Evolutionary conservation across 1,140 invertebrate species (phyloP).

Genomic region (Euwallacea fornicatus): DNA sequence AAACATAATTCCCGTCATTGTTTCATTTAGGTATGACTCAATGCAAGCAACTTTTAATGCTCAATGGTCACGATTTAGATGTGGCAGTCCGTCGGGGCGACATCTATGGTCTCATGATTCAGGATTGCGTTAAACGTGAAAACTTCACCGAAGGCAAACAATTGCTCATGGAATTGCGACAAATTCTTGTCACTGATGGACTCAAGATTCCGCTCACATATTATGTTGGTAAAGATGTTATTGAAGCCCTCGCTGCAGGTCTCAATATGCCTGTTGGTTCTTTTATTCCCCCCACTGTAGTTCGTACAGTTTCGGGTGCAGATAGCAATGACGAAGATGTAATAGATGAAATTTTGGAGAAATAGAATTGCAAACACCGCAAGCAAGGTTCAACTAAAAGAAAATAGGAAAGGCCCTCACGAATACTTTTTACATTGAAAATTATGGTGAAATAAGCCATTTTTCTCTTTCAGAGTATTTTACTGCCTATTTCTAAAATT

Average conservation of each 20-base stretch:
- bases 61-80: slow-evolving; percentile 57
- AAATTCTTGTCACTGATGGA: slow-evolving; percentile 41
- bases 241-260: slow-evolving; percentile 49
- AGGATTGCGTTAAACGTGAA: slow-evolving; percentile 55
- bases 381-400: background rate
- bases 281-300: slow-evolving; percentile 41
- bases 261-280: slow-evolving; percentile 45
- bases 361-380: slow-evolving; percentile 26
- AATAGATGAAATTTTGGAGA: slow-evolving; percentile 46
- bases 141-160: slow-evolving; percentile 51
- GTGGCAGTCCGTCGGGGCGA: slow-evolving; percentile 59
- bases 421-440: too few relatives aligned
- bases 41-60: slow-evolving; percentile 59
- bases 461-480: too few relatives aligned
- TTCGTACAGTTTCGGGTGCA: slow-evolving; percentile 12
- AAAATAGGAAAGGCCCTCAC: too few relatives aligned
- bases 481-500: too few relatives aligned
- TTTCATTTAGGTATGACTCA: slow-evolving; percentile 56
- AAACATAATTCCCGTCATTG: background rate
- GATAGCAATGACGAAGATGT: slow-evolving; percentile 44
- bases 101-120: slow-evolving; percentile 59
- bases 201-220: slow-evolving; percentile 49
- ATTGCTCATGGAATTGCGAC: slow-evolving; percentile 47
- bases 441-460: too few relatives aligned
- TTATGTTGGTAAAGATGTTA: slow-evolving; percentile 49